Evolutionary conservation across 2,888 invertebrate species (phyloP), one percentile per base, ranked within the genome.

Genomic region (Eupithecia pulchellata): DNA sequence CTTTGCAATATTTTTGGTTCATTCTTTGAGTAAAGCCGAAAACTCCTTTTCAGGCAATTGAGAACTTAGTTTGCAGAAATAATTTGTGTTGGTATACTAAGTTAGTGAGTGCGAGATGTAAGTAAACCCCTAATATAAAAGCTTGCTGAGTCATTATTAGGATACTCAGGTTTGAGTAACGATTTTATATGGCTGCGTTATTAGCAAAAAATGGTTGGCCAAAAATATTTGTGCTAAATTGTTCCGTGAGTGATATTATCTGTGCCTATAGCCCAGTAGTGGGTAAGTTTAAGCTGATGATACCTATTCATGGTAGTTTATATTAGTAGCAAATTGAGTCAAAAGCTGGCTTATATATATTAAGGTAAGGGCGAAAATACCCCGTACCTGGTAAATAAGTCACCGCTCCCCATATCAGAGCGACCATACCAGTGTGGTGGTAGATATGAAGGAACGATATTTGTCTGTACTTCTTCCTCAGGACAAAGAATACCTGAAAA

Each of bases 371-470:
- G 3, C 20, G 0, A 20, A 47, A 52, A 25, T 11, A 25, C 13
- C 4, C 25, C 6, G 29, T 62, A 90, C 96, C 95, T 77, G 95
- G 92, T 0, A 95, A 79, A 79, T 95, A 96, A 75, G 96, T 97
- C 1, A 89, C 83, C 2, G 92, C 95, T 20, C 89, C 85, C 96
- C 97, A 98, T 70, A 94, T 91, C 0, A 96, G 94, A 6, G 96
- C 47, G 0, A 97, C 95, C 97, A 98, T 98, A 0, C 97, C 97
- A 0, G 96, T 95, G 81, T 97, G 97, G 81, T 97, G 97, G 82
- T 97, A 97, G 0, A 97, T 95, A 79, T 97, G 97, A 0, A 97
- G 94, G 75, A 97, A 97, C 0, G 96, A 94, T 0, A 97, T 87
- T 86, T 97, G 97, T 75, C 93, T 95, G 67, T 94, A 89, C 82